phyloP scores from a whole-genome alignment of 2,113 vertebrate genomes.

The Barbus barbus region DNA sequence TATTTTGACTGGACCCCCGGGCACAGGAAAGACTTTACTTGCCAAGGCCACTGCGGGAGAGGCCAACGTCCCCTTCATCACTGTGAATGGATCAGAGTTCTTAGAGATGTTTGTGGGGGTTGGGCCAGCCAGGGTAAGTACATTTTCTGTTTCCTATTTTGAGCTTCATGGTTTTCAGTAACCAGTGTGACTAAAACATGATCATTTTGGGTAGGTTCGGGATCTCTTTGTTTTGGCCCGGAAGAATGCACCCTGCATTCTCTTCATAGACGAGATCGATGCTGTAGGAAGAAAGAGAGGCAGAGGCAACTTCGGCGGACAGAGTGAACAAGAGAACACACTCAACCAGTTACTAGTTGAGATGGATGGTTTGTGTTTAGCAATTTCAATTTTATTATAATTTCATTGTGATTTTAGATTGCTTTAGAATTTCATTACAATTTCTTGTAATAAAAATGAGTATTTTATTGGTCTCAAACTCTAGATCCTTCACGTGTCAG shows the following conservation, averaged over 20 bases:
- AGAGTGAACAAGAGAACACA: constrained; percentile 98
- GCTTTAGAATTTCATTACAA: no score
- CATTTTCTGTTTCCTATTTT: neutral
- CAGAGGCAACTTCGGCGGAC: constrained; percentile 92
- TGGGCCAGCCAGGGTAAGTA: constrained; percentile 91
- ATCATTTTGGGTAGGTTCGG: constrained; percentile 78
- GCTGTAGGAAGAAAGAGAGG: constrained; percentile 94
- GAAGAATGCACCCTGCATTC: constrained; percentile 97
- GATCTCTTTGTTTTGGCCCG: constrained; percentile 93
- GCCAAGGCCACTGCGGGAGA: constrained; percentile 97
- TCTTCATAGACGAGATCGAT: constrained; percentile 98
- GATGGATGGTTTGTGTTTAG: constrained; percentile 96
- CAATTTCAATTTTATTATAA: no score
- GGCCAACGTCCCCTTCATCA: constrained; percentile 96
- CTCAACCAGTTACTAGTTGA: constrained; percentile 96
- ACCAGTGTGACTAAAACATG: neutral
- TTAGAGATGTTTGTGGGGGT: constrained; percentile 99
- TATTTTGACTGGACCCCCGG: constrained; percentile 94
- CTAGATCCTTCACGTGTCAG: neutral
- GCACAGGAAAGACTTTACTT: constrained; percentile 94
- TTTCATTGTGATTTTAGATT: no score
- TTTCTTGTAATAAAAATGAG: no score
- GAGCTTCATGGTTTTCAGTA: neutral
- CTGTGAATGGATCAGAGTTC: constrained; percentile 96
- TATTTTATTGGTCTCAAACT: no score